Evolutionary conservation across 2,797 vertebrate genomes (phyloP), one percentile per base, ranked within the genome.

Genomic region (Acrossocheilus fasciatus): DNA sequence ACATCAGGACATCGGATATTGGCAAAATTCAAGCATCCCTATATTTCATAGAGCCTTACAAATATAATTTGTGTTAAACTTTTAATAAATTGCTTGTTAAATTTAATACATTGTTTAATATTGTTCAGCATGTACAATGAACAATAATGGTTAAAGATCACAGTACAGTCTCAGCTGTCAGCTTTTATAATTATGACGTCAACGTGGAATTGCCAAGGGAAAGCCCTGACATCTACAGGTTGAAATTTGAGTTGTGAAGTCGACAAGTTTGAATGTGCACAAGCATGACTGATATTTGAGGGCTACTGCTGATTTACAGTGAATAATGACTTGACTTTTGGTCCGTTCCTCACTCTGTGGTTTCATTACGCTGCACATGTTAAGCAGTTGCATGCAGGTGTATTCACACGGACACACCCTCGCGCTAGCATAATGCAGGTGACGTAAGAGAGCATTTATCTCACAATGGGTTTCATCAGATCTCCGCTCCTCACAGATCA

Each of bases 331-430:
- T 66, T 15, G 62, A 66, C 14, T 66, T 66, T 34, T 30, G 15
- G 45, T 47, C 68, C 34, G 11, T 9, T 77, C 30, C 69, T 76
- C 47, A 36, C 50, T 12, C 2, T 20, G 17, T 73, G 59, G 69
- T 34, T 23, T 59, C 23, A 86, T 43, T 50, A 57, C 10, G 12
- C 41, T 2, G 30, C 47, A 54, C 47, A 66, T 23, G 66, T 12
- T 36, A 73, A 64, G 39, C 11, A 39, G 34, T 62, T 39, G 17
- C 52, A 68, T 62, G 12, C 76, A 74, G 34, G n/a, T 50, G 39
- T 54, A 79, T 86, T 87, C 26, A 88, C 30, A 85, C 20, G 23
- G 80, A 83, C 76, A 68, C 70, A 83, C 87, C 86, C 70, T 62
- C 30, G 34, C 36, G 39, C 9, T 8, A 17, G 18, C n/a, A 52